Percentiles rank a stretch among this genome's conserved stretches.
phyloP scores from a whole-genome alignment of 2,888 invertebrate genomes.

The Smittia sp. region DNA sequence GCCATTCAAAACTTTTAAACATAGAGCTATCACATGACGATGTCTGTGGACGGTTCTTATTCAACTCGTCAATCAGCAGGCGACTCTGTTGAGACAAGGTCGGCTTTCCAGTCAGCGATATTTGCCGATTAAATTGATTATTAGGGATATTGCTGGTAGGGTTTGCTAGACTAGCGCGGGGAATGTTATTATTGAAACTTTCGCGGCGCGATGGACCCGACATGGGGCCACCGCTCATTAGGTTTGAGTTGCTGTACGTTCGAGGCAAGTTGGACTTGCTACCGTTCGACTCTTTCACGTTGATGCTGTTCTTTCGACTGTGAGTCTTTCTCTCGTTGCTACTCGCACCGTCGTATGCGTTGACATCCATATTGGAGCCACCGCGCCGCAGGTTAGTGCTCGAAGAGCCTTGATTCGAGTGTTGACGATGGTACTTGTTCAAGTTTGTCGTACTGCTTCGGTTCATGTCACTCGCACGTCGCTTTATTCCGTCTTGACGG shows the following conservation, averaged over 20 bases:
- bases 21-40: conserved; percentile 45
- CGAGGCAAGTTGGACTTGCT: conserved; percentile 43
- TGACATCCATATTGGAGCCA: conserved; percentile 28
- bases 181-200: conserved; percentile 46
- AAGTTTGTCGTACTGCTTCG: conserved; percentile 42
- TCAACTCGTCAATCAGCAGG: conserved; percentile 26
- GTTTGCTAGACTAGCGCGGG: conserved; percentile 41
- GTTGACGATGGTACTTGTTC: conserved; percentile 47
- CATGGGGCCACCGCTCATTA: conserved; percentile 44
- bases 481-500: conserved; percentile 52
- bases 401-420: conserved; percentile 48
- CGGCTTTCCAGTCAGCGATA: conserved; percentile 42
- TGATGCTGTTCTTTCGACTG: conserved; percentile 31
- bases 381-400: conserved; percentile 44
- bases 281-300: not conserved
- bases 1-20: conserved; percentile 44
- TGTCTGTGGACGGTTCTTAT: conserved; percentile 45
- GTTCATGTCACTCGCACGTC: conserved; percentile 39
- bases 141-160: conserved; percentile 23
- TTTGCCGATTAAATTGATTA: conserved; percentile 43
- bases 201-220: conserved; percentile 47
- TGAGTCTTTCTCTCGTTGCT: conserved; percentile 42
- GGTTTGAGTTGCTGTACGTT: conserved; percentile 44
- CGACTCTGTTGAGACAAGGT: conserved; percentile 26
- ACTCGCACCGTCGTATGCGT: conserved; percentile 38